Percentiles rank a stretch among this genome's conserved stretches.
phyloP scores from a whole-genome alignment of 2,888 invertebrate species.

The Bellardia pandia region DNA sequence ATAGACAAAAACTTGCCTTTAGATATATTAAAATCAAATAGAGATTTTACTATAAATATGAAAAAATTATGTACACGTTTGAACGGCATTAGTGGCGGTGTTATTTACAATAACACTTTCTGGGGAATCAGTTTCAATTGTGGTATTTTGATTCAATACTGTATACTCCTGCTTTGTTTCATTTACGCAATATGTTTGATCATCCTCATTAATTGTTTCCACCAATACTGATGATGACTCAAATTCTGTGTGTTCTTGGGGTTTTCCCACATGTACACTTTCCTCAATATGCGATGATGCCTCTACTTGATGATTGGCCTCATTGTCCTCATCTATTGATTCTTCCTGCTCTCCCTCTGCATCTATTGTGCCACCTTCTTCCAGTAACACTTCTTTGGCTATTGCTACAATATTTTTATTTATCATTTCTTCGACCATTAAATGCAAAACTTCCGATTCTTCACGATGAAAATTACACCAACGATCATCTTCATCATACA shows the following conservation, averaged over 20 bases:
- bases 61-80: constrained; percentile 61
- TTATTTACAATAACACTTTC: constrained; percentile 27
- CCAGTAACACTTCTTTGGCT: constrained; percentile 73
- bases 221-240: constrained; percentile 52
- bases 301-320: constrained; percentile 30
- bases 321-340: constrained; percentile 17
- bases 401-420: constrained; percentile 85
- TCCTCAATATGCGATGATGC: constrained; percentile 29
- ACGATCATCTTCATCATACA: constrained; percentile 88
- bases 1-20: too few relatives aligned
- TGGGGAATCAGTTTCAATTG: constrained; percentile 2
- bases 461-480: constrained; percentile 91
- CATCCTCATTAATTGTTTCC: constrained; percentile 54
- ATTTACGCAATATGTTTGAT: constrained; percentile 40
- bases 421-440: constrained; percentile 86
- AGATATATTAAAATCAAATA: background rate
- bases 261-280: constrained; percentile 16
- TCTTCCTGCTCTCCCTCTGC: constrained; percentile 31
- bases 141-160: constrained; percentile 19
- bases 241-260: constrained; percentile 13
- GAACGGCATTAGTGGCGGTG: constrained; percentile 36
- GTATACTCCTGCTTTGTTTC: constrained; percentile 29
- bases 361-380: constrained; percentile 72
- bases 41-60: background rate
- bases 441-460: constrained; percentile 88